phyloP scores from a whole-genome alignment of 1,140 invertebrate genomes.

The Glomeris maerens region DNA sequence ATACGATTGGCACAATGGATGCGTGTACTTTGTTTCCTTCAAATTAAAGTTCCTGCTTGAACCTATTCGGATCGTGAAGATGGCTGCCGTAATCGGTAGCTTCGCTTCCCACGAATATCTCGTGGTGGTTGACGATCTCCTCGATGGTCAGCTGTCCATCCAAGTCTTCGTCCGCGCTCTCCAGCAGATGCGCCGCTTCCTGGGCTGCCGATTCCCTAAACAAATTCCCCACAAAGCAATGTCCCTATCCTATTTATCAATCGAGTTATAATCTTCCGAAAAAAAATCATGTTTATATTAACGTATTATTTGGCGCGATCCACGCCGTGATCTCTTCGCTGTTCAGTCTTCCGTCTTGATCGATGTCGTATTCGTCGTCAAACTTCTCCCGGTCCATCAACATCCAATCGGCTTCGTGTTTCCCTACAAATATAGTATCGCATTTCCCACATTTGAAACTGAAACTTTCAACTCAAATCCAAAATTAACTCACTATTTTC shows the following conservation, averaged over 20 bases:
- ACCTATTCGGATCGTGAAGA: slow-evolving; percentile 60
- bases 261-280: not conserved
- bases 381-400: slow-evolving; percentile 79
- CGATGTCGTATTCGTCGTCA: slow-evolving; percentile 69
- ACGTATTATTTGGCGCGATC: slow-evolving; percentile 71
- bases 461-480: too few species aligned
- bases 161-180: slow-evolving; percentile 71
- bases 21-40: too few species aligned
- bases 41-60: slow-evolving; percentile 59
- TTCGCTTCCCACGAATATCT: slow-evolving; percentile 89
- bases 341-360: slow-evolving; percentile 69
- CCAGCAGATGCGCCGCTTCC: slow-evolving; percentile 83
- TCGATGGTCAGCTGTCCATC: slow-evolving; percentile 66
- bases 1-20: too few species aligned
- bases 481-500: too few species aligned
- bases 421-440: slow-evolving; percentile 23
- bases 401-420: slow-evolving; percentile 66
- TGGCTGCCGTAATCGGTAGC: slow-evolving; percentile 90
- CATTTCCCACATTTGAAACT: not conserved
- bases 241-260: not conserved
- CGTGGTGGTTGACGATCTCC: slow-evolving; percentile 77
- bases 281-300: not conserved
- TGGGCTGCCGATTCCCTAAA: slow-evolving; percentile 67
- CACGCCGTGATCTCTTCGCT: slow-evolving; percentile 68
- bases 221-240: slow-evolving; percentile 4